These are phyloP conservation scores for Drosophila persimilis DNA, from an alignment of 1,140 invertebrate genomes.

Conservation along the genomic window DNA sequence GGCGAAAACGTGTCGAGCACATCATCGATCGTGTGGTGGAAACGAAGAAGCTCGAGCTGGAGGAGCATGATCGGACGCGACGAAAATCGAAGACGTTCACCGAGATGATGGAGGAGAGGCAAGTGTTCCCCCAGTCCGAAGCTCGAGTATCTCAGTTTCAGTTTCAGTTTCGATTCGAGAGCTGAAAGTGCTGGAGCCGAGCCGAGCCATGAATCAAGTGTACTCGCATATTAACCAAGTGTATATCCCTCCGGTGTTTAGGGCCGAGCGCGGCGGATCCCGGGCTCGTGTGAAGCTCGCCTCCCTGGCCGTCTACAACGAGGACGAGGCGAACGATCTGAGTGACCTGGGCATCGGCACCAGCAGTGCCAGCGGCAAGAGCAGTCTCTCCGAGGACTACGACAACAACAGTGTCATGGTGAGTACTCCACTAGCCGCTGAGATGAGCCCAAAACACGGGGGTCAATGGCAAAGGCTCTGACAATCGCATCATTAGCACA, in stretches of 20 bases:
- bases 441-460: not conserved
- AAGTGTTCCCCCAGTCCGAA: conserved; percentile 57
- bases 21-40: conserved; percentile 94
- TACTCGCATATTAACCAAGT: not conserved
- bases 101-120: conserved; percentile 96
- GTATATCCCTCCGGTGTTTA: conserved; percentile 49
- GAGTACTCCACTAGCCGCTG: conserved; percentile 68
- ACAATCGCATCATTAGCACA: conserved; percentile 31
- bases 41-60: conserved; percentile 92
- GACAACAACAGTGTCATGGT: conserved; percentile 88
- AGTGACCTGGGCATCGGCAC: conserved; percentile 92
- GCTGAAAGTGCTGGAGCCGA: not conserved
- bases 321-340: conserved; percentile 92
- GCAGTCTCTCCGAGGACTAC: conserved; percentile 88
- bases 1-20: conserved; percentile 94
- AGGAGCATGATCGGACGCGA: conserved; percentile 88
- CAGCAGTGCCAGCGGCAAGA: conserved; percentile 89
- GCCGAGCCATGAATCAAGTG: not conserved
- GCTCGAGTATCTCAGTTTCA: not conserved
- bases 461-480: conserved; percentile 14
- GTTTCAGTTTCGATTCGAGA: no score
- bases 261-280: conserved; percentile 84
- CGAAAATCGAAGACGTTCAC: conserved; percentile 95
- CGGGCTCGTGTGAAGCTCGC: conserved; percentile 83
- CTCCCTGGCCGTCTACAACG: conserved; percentile 87